Percentiles rank a stretch among this genome's conserved stretches.
Evolutionary conservation across 2,113 vertebrate species (phyloP).

Genomic region (Daphoenositta chrysoptera): DNA sequence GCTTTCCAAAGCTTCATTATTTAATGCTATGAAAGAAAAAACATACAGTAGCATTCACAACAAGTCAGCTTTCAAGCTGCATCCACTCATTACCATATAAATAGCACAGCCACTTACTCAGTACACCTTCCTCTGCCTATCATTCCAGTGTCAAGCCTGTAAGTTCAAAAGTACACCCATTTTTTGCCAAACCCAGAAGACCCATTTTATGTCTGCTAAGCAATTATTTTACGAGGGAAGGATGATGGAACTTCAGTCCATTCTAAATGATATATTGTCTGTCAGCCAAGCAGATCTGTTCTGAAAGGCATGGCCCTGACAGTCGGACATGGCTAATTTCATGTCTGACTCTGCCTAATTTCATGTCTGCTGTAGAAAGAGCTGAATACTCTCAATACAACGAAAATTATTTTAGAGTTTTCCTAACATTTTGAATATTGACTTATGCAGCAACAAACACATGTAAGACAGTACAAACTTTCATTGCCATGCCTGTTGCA

Average conservation of each 20-base stretch:
- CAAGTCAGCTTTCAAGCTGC: conserved; percentile 30
- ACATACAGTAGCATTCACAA: background rate
- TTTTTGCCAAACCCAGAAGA: background rate
- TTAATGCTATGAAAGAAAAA: conserved; percentile 49
- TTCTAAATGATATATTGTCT: background rate
- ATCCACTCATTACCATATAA: conserved; percentile 22
- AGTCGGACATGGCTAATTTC: rapidly evolving
- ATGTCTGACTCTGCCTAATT: background rate
- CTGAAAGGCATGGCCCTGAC: background rate
- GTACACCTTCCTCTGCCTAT: background rate
- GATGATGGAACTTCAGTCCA: background rate
- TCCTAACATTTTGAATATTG: background rate
- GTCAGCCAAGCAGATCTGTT: background rate
- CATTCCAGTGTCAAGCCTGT: background rate
- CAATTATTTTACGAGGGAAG: background rate
- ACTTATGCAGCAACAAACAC: background rate
- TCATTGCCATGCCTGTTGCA: background rate
- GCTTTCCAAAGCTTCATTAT: background rate
- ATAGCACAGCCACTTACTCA: conserved; percentile 20
- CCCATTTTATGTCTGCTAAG: background rate
- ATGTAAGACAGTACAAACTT: background rate
- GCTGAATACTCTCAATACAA: background rate
- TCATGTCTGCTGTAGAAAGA: background rate
- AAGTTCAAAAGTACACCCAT: background rate
- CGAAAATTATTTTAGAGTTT: background rate